Base-by-base conservation (phyloP, 2,113 vertebrate genomes). In the Paramisgurnus dabryanus region DNA sequence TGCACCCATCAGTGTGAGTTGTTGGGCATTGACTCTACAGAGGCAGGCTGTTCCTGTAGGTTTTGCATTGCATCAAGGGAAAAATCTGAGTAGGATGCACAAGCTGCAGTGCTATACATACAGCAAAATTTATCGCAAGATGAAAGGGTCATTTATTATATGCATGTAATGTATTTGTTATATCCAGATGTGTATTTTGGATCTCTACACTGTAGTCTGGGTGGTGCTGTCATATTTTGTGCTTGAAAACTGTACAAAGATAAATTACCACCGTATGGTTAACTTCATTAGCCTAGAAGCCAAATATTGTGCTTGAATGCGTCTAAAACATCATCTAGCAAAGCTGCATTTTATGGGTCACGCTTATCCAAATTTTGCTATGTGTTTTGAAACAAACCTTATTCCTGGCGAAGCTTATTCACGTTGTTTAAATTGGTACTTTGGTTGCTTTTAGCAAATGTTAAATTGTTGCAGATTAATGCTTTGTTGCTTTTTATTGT, bases 41-140 rank as follows among this genome's bases (percentile, higher is more conserved):
- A n/a, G 65, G 39, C 50, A 57, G 47, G 57, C 12, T 39, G 18
- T 43, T 79, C 12, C 49, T 40, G 47, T 13, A 13, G 57, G 3
- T 40, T 50, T 67, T 64, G 66, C 57, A 69, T 18, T 82, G 41
- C 15, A 70, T 82, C 45, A 57, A 53, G 58, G 60, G 61, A 70
- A 64, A 4, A 34, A 22, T 67, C 63, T n/a, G 40, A 79, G 27
- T 27, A 34, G 43, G 11, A 49, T 49, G 45, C 45, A 3, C 18
- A 67, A 22, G 9, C 22, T 22, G 67, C 22, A 69, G 50, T 27
- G 18, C 67, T 45, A 67, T 67, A 67, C 4, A 49, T 49, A 68
- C 11, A 27, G 13, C 45, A 12, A 47, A 68, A 50, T 49, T 68
- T 3, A 27, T 5, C 47, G 12, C 67, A 68, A 50, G 18, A 67